Evolutionary conservation across 2,113 vertebrate species (phyloP).

Genomic region (Pygoscelis adeliae): DNA sequence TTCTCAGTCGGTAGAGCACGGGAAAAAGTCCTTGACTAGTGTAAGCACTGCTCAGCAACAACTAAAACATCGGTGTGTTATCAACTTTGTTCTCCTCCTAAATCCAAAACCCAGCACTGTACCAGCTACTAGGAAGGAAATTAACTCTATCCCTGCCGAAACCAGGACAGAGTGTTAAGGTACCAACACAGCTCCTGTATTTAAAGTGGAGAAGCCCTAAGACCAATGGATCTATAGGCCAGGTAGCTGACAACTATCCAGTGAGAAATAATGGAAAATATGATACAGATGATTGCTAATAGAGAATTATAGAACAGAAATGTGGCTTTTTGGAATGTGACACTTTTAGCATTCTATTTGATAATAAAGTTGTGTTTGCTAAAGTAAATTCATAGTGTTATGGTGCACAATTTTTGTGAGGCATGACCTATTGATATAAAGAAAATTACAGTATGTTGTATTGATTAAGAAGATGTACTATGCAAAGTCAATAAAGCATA

Average conservation of each 20-base stretch:
- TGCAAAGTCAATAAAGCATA: neutral
- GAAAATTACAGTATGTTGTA: neutral
- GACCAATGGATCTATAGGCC: neutral
- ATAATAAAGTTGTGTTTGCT: neutral
- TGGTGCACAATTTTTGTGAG: neutral
- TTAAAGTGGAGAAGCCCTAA: neutral
- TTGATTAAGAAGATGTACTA: neutral
- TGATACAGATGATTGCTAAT: neutral
- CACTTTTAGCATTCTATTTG: neutral
- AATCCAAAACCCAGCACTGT: too few species aligned
- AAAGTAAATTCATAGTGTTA: neutral
- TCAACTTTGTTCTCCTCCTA: too few species aligned
- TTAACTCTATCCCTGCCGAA: too few species aligned
- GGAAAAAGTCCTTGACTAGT: too few species aligned
- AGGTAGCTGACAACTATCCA: neutral
- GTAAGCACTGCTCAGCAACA: too few species aligned
- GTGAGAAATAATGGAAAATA: neutral
- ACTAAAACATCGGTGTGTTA: too few species aligned
- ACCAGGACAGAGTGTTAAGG: neutral
- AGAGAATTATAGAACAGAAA: neutral
- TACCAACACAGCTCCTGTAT: neutral
- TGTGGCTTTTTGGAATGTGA: neutral
- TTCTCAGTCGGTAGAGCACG: too few species aligned
- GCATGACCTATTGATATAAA: neutral
- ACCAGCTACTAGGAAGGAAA: too few species aligned